Evolutionary conservation across 53 echinoderm and acorn worm species (phyloP), one percentile per base, ranked within the genome.

Genomic region (Astropecten irregularis): DNA sequence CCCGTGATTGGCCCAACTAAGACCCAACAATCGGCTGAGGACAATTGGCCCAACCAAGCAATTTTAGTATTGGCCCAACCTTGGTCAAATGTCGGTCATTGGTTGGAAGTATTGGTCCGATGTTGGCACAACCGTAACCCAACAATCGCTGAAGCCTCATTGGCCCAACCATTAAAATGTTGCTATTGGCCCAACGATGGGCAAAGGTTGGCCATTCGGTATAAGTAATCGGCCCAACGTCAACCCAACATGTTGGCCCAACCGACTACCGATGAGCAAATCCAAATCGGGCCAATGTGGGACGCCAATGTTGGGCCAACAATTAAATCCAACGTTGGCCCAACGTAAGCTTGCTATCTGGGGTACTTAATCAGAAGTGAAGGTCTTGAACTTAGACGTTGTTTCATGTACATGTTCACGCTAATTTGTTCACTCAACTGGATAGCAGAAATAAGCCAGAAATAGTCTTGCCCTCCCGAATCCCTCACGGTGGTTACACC

Each of bases 301-400:
- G 69, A 49, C 69, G 28, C 49, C 69, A 29, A 69, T 49, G 27
- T 19, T 29, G 27, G 3, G 69, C 69, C 69, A 69, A 69, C 49
- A 16, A 9, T 42, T 42, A 6, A n/a, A 69, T 16, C 69, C 69
- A 69, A 69, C 49, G 69, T 69, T 69, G 69, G 69, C 69, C 69
- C 47, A 30, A 69, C 69, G 48, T 69, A 46, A 27, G 49, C 69
- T 69, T 69, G 69, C 69, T 40, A 69, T 69, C 69, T 49, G 69
- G 69, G 69, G n/a, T n/a, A n/a, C n/a, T n/a, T n/a, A n/a, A n/a
- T n/a, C n/a, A n/a, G n/a, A n/a, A n/a, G n/a, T n/a, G n/a, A n/a
- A n/a, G n/a, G n/a, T n/a, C n/a, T n/a, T n/a, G n/a, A n/a, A n/a
- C n/a, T n/a, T n/a, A n/a, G n/a, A n/a, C n/a, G n/a, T n/a, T n/a